Conservation (phyloP, 1,140 invertebrate genomes). For the Drosophila elegans region DNA sequence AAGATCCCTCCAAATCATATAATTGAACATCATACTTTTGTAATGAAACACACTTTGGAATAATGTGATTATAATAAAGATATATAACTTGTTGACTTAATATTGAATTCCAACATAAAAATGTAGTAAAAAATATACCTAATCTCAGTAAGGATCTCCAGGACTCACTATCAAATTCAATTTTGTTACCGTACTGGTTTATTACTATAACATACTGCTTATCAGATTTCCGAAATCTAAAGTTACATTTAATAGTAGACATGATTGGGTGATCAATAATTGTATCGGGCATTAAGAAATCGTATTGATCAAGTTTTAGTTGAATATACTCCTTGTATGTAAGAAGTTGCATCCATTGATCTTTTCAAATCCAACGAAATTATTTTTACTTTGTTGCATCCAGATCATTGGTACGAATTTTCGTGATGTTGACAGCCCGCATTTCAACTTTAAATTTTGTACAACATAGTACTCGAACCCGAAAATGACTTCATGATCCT, state of each 20-base stretch:
- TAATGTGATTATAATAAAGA: conserved; percentile 3
- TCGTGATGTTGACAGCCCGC: background rate
- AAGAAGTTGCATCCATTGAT: background rate
- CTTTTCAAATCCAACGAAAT: background rate
- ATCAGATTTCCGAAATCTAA: background rate
- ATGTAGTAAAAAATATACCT: conserved; percentile 14
- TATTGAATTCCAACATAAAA: conserved; percentile 6
- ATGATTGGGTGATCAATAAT: background rate
- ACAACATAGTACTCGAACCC: background rate
- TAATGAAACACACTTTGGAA: conserved; percentile 6
- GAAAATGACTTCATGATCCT: conserved; percentile 1
- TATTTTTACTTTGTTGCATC: background rate
- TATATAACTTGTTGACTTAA: background rate
- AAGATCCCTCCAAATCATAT: background rate
- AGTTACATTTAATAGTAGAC: background rate
- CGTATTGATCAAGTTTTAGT: background rate
- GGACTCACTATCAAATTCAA: conserved; percentile 6
- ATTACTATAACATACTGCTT: background rate
- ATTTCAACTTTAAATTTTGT: conserved; percentile 1
- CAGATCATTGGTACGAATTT: background rate
- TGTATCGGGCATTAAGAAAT: background rate
- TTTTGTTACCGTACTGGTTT: background rate
- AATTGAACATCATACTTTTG: conserved; percentile 3
- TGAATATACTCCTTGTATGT: conserved; percentile 4
- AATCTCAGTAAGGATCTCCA: conserved; percentile 6